These are phyloP conservation scores for Eupithecia pulchellata DNA, from an alignment of 2,888 invertebrate species.

Conservation along the genomic window DNA sequence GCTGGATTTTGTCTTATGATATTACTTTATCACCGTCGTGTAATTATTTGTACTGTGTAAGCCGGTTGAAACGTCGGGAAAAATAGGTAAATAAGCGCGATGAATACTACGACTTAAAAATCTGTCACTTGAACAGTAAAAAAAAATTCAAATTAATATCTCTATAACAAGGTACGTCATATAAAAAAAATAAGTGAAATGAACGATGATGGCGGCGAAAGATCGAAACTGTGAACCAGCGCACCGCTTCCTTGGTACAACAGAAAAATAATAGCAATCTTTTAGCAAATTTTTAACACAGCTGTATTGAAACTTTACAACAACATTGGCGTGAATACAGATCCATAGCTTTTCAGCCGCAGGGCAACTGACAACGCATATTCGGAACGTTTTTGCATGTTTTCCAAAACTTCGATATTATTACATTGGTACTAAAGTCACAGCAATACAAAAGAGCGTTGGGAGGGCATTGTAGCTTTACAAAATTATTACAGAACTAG, in stretches of 20 bases:
- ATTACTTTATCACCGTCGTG: background rate
- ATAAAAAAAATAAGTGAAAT: too few species aligned
- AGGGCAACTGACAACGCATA: slow-evolving; percentile 13
- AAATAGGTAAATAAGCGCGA: too few species aligned
- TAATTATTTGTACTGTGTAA: background rate
- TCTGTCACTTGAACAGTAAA: too few species aligned
- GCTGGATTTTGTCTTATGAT: background rate
- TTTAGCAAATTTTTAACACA: background rate
- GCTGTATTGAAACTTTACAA: slow-evolving; percentile 1
- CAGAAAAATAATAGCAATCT: background rate
- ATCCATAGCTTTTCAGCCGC: slow-evolving; percentile 15
- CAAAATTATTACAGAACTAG: background rate
- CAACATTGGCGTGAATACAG: slow-evolving; percentile 18
- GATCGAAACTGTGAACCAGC: too few species aligned
- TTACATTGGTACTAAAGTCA: background rate
- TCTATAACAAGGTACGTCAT: too few species aligned
- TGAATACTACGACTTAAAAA: too few species aligned
- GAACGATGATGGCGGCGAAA: too few species aligned
- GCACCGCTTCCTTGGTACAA: too few species aligned
- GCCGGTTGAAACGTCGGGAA: background rate
- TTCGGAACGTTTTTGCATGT: slow-evolving; percentile 25
- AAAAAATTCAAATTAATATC: too few species aligned
- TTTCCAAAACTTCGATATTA: slow-evolving; percentile 17
- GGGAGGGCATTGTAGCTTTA: background rate
- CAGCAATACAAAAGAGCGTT: too few species aligned